These are phyloP conservation scores for Nipponacmea schrenckii DNA, from an alignment of 2,888 invertebrate genomes.

Conservation along the genomic window DNA sequence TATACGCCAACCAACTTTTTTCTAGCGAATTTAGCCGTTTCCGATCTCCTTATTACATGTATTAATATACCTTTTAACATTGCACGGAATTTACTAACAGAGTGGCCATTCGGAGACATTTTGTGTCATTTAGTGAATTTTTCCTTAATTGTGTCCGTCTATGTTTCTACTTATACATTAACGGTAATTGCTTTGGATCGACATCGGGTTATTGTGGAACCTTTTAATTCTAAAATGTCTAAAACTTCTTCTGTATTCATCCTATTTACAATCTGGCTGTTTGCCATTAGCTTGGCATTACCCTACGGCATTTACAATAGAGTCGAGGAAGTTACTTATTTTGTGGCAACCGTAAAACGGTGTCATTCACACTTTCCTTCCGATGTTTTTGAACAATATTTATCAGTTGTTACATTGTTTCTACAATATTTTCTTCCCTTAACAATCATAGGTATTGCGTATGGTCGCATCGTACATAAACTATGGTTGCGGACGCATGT, in stretches of 20 bases:
- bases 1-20: conserved; percentile 64
- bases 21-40: conserved; percentile 60
- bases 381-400: conserved; percentile 58
- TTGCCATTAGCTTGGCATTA: conserved; percentile 61
- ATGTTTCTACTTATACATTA: conserved; percentile 70
- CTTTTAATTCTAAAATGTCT: conserved; percentile 66
- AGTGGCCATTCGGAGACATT: conserved; percentile 69
- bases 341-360: conserved; percentile 41
- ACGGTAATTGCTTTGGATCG: conserved; percentile 69
- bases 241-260: conserved; percentile 61
- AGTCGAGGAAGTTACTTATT: conserved; percentile 40
- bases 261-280: conserved; percentile 65
- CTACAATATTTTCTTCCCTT: conserved; percentile 69
- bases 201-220: conserved; percentile 68
- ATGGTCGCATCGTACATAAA: conserved; percentile 62
- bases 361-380: conserved; percentile 65
- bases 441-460: conserved; percentile 65
- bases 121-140: conserved; percentile 68
- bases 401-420: conserved; percentile 65
- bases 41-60: conserved; percentile 58
- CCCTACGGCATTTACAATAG: conserved; percentile 67
- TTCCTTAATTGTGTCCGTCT: conserved; percentile 67
- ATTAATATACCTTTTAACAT: conserved; percentile 70
- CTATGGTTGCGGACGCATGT: conserved; percentile 63
- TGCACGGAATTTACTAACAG: conserved; percentile 63